Evolutionary conservation across 2,797 vertebrate genomes (phyloP), one percentile per base, ranked within the genome.

Genomic region (Pseudochromis fuscus): DNA sequence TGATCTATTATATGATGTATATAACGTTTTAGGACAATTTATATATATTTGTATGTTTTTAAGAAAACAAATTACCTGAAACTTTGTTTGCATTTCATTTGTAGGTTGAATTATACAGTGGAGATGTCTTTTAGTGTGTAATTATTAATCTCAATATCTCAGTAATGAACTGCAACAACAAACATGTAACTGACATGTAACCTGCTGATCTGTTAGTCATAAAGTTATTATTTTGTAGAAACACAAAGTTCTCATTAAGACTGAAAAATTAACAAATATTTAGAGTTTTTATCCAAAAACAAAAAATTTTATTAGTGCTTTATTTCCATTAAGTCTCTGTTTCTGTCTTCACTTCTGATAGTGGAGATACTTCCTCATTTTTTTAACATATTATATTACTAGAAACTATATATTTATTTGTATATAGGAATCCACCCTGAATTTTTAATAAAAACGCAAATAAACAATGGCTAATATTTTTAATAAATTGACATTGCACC

Each of bases 341-440:
- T n/a, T n/a, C 30, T 30, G 30, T 30, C 8, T 30, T 44, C 40
- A 4, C n/a, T 49, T 48, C 11, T 21, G 19, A 11, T 46, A 8
- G 9, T 23, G 45, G 19, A 12, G 13, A 42, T 35, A 15, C 11
- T n/a, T 53, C 25, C 23, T 65, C 11, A 33, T 30, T 61, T 33
- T 71, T 52, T 30, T 3, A 13, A 40, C 7, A 44, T 15, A 5
- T 35, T 5, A 30, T 3, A 16, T n/a, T 6, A 56, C 21, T 46
- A 4, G 13, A 35, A 33, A 16, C 21, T 72, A 2, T 67, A 40
- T 44, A 46, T 81, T 55, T 67, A 72, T 63, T 66, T 64, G 16
- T 72, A 45, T 18, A 28, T 44, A 46, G 40, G 7, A 7, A 45
- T 28, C 13, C 3, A 42, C 35, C 3, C 2, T 38, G 52, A 19